Base-by-base conservation (phyloP, 1,140 invertebrate species). In the Babylonia areolata region DNA sequence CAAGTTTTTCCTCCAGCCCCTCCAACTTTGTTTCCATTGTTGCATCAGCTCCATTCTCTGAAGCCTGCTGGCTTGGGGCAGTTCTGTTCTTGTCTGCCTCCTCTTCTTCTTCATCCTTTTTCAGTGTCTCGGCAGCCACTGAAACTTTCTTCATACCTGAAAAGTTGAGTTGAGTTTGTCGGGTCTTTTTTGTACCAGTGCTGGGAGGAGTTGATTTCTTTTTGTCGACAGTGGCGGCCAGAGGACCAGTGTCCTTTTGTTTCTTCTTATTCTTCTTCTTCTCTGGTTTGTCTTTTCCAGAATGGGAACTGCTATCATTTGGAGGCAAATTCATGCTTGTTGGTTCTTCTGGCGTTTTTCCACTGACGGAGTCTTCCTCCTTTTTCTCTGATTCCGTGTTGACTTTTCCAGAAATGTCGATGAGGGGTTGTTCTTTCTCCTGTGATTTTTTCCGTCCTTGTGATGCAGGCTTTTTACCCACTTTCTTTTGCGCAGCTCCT, bases 111-210 rank as follows among this genome's bases (percentile, higher is more conserved):
- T 39, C 33, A 23, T 75, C 3, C 28, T 42, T 73, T 73, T 39
- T 15, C 3, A 2, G 6, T 39, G 35, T 28, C 23, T 42, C 82
- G 17, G 20, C 31, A 71, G 1, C 33, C 5, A 35, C 1, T 31
- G 69, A n/a, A 39, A 42, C 35, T 71, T 46, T 84, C 28, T 75
- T 69, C n/a, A 23, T n/a, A 12, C 81, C 81, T 69, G 69, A 20
- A 84, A 84, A 84, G 69, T 73, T 84, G 40, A 84, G 64, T 69
- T 84, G 82, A n/a, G 82, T 84, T 46, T 84, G 82, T 15, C 33
- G 33, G 15, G 58, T 84, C 69, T 75, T 84, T 17, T 73, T 84
- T 17, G 23, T 31, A 31, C 11, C 5, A 6, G 35, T 39, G 28
- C 28, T 15, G 35, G 80, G 69, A 75, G 31, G 54, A 31, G 40